phyloP scores from a whole-genome alignment of 2,113 vertebrate species.

The Aix galericulata region DNA sequence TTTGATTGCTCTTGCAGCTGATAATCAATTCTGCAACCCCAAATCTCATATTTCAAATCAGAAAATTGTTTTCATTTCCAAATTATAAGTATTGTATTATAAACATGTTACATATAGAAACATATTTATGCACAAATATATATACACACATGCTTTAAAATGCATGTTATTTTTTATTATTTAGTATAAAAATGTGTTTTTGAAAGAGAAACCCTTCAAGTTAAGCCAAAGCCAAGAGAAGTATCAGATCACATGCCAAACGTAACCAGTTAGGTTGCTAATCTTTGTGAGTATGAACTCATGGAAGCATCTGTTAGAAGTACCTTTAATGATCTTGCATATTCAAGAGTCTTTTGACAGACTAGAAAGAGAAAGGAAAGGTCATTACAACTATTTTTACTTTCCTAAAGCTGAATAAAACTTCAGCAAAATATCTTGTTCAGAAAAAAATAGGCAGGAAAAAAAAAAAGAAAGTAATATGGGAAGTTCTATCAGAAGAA shows the following conservation, averaged over 20 bases:
- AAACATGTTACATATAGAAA: background rate
- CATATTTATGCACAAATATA: background rate
- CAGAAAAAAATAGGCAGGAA: background rate
- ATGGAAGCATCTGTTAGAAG: background rate
- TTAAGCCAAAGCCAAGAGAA: background rate
- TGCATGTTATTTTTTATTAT: background rate
- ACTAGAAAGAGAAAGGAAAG: background rate
- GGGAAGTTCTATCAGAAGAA: background rate
- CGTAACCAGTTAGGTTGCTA: background rate
- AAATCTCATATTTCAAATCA: background rate
- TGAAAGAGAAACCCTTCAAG: background rate
- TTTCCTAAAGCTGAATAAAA: background rate
- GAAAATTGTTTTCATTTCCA: background rate
- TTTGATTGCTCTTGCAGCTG: background rate
- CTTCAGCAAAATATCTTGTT: background rate
- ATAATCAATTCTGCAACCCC: background rate
- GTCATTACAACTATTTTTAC: background rate
- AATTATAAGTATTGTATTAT: background rate
- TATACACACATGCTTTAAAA: rapidly evolving
- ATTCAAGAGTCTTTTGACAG: background rate
- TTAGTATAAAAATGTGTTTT: background rate
- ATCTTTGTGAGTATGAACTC: background rate
- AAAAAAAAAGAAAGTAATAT: background rate
- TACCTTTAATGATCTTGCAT: background rate
- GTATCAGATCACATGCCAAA: background rate